phyloP scores from a whole-genome alignment of 2,113 vertebrate genomes.

The Gavialis gangeticus region DNA sequence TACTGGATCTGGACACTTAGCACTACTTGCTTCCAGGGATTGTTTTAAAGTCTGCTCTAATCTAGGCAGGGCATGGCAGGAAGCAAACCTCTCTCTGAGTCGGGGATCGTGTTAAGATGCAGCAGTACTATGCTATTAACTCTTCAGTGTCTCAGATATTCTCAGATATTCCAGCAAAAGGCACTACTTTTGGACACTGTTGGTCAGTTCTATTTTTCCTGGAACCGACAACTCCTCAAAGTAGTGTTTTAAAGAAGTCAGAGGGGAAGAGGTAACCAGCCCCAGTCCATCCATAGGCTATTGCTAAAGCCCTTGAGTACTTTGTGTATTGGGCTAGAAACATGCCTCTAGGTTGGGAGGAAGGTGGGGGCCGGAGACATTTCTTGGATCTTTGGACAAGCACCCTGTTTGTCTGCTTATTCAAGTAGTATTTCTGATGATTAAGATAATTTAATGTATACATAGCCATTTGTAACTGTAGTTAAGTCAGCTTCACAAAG shows the following conservation, averaged over 20 bases:
- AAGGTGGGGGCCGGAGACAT: neutral
- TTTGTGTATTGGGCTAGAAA: neutral
- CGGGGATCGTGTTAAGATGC: neutral
- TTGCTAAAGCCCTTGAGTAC: neutral
- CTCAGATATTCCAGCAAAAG: neutral
- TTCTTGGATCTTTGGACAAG: neutral
- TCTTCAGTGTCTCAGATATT: neutral
- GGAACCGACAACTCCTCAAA: neutral
- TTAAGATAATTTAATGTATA: neutral
- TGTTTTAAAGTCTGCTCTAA: neutral
- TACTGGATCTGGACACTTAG: neutral
- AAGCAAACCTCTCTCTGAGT: neutral
- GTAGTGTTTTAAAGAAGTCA: neutral
- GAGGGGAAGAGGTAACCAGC: neutral
- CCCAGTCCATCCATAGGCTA: neutral
- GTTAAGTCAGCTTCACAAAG: neutral
- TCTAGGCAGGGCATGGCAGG: neutral
- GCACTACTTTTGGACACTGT: neutral
- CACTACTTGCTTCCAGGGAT: neutral
- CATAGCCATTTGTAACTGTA: too few species aligned
- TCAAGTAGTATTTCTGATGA: constrained; percentile 2
- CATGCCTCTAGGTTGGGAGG: neutral
- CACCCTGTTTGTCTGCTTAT: neutral
- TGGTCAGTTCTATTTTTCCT: fast-evolving
- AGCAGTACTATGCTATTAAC: neutral